Evolutionary conservation across 2,113 vertebrate genomes (phyloP), one percentile per base, ranked within the genome.

Genomic region (Pteruthius melanotis): DNA sequence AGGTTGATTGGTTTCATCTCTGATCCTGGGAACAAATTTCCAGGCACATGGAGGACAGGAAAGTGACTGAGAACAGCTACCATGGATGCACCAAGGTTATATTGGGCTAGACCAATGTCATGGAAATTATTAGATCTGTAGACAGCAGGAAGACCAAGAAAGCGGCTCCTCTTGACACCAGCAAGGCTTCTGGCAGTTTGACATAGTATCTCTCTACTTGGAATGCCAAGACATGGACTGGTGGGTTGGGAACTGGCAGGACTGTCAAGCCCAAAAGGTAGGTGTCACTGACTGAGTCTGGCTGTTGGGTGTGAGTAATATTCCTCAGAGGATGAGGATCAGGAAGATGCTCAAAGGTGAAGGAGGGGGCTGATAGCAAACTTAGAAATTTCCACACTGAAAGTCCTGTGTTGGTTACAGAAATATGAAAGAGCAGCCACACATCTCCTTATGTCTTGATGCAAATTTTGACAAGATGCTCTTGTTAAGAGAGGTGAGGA

Each of bases 241-340:
- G 7, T 30, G 23, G 15, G 5, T 4, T 39, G 50, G 57, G 60
- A 65, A 23, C 4, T 17, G 26, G 4, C 28, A 31, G 35, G 33
- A 54, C 13, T n/a, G 33, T 4, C 0, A 2, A 28, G 7, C 7
- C 35, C 70, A 6, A 44, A 49, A 35, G 7, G 2, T 4, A 11
- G 7, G 6, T 57, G 42, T 21, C 45, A 44, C 6, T 9, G 31
- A 19, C 0, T 7, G 13, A 21, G 13, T 31, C 35, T 53, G 28
- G 5, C 3, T 83, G 10, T 6, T 23, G 54, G 26, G 5, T 49
- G 21, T 45, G 9, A 68, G 11, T 6, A 35, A 23, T 2, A 4
- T 19, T 80, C 49, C 45, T 69, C 13, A 13, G 13, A 40, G 33
- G 9, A 39, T 30, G 15, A 44, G 45, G 19, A 39, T 6, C 10